Evolutionary conservation across 2,888 invertebrate genomes (phyloP).

Genomic region (Oxyteleia sp.): DNA sequence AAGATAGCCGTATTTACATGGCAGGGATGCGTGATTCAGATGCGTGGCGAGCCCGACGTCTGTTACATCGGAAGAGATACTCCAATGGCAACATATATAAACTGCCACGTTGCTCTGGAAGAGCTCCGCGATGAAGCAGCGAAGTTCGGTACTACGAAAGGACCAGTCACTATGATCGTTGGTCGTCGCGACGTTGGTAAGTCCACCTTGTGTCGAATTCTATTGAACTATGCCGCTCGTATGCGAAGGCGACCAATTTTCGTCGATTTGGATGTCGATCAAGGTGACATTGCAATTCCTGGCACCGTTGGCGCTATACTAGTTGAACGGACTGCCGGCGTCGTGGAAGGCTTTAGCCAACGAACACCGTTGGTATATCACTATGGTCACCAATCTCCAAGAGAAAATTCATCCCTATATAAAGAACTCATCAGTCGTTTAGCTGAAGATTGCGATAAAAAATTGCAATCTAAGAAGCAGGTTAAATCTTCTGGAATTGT

Average conservation of each 20-base stretch:
- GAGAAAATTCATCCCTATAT: constrained; percentile 94
- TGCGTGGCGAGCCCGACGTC: constrained; percentile 96
- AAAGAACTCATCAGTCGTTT: constrained; percentile 91
- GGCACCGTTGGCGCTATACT: constrained; percentile 96
- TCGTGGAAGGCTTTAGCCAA: constrained; percentile 93
- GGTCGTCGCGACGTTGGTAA: constrained; percentile 99
- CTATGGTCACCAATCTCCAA: constrained; percentile 95
- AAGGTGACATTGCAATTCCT: constrained; percentile 96
- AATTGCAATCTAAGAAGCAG: constrained; percentile 89
- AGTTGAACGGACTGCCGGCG: constrained; percentile 92
- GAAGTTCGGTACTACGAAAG: constrained; percentile 90
- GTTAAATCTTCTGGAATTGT: no score
- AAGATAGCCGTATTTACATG: constrained; percentile 99
- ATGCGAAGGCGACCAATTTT: constrained; percentile 76
- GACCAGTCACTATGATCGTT: constrained; percentile 96
- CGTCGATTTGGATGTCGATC: constrained; percentile 87
- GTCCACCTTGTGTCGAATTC: constrained; percentile 95
- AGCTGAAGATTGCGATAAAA: no score
- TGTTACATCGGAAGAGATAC: constrained; percentile 98
- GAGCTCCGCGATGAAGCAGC: constrained; percentile 95
- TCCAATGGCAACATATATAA: constrained; percentile 98
- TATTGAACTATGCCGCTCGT: constrained; percentile 98
- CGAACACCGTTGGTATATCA: constrained; percentile 97
- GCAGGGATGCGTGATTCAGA: constrained; percentile 96
- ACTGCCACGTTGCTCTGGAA: constrained; percentile 98